Evolutionary conservation across 2,797 vertebrate species (phyloP), one percentile per base, ranked within the genome.

Genomic region (Squalus acanthias): DNA sequence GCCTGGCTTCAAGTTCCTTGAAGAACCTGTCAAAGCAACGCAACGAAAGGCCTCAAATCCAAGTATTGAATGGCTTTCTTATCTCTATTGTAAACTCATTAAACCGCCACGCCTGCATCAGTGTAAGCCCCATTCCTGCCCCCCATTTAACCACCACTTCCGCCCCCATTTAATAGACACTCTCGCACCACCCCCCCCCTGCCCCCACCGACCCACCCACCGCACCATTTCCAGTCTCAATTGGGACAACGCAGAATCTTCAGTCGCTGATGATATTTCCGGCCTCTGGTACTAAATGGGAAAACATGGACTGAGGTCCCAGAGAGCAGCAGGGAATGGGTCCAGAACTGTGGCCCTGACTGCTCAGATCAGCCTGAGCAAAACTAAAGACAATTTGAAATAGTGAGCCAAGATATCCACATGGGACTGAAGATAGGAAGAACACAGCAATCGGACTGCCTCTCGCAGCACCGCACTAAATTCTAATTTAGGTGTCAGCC

Each of bases 1-100:
- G 99, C 96, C 98, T 98, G 5, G 98, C 98, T 97, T 99, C 99
- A 74, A 99, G 97, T 33, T 99, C 99, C 96, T 98, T 98, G 93
- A 99, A 99, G 97, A 99, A 99, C 97, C 99, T 99, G 96, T 70
- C 46, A 39, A 88, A 87, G 13, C 7, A 60, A 26, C 39, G 65
- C 15, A 57, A 69, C 33, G 39, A 26, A 97, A 1, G 96, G 50
- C 1, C 57, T 60, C 29, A 95, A 57, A 96, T 65, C 29, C 53
- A 60, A 8, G 3, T 2, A 15, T 60, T 13, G 10, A 89, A 57
- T 29, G 87, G 57, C 12, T 57, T 60, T 89, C 53, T 33, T 29
- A 85, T 39, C 17, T 17, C 65, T 22, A 7, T 3, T 50, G 46
- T 22, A 85, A 85, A 76, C 29, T 33, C 72, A 74, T 33, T 74